phyloP scores from a whole-genome alignment of 2,113 vertebrate genomes.

The Scophthalmus maximus region DNA sequence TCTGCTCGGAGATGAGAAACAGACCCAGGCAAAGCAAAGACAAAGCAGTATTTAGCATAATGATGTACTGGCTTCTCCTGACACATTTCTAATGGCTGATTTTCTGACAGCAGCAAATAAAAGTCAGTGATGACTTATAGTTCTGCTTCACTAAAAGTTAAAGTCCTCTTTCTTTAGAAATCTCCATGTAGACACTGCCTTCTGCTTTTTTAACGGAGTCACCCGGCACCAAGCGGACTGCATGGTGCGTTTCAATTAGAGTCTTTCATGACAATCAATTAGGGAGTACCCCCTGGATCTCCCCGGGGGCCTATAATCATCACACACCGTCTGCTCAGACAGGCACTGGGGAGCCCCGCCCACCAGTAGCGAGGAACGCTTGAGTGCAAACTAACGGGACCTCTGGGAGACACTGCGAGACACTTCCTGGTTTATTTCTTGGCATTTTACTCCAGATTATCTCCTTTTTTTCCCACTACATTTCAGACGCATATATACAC shows the following conservation, averaged over 20 bases:
- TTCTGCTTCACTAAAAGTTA: background rate
- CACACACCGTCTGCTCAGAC: slow-evolving; percentile 65
- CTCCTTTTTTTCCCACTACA: slow-evolving; percentile 3
- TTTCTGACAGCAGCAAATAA: background rate
- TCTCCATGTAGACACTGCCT: background rate
- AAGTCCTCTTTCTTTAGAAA: background rate
- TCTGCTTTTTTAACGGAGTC: slow-evolving; percentile 8
- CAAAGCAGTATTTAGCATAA: too few species aligned
- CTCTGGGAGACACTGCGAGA: slow-evolving; percentile 40
- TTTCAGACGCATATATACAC: too few species aligned
- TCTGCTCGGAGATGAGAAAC: too few species aligned
- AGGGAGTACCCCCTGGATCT: slow-evolving; percentile 69
- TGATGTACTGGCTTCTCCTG: background rate
- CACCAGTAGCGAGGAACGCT: slow-evolving; percentile 24
- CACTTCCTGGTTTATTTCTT: slow-evolving; percentile 37
- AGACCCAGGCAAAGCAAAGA: too few species aligned
- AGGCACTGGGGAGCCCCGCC: slow-evolving; percentile 44
- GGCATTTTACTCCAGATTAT: slow-evolving; percentile 42
- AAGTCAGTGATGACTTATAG: background rate
- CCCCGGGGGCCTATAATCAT: slow-evolving; percentile 80
- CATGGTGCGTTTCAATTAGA: slow-evolving; percentile 67
- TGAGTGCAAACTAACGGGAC: slow-evolving; percentile 19
- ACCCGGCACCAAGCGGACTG: slow-evolving; percentile 39
- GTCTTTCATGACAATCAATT: slow-evolving; percentile 77
- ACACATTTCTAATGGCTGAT: background rate